Evolutionary conservation across 64 coral and sea anemone genomes (phyloP), one percentile per base, ranked within the genome.

Genomic region (Stichodactyla helianthus): DNA sequence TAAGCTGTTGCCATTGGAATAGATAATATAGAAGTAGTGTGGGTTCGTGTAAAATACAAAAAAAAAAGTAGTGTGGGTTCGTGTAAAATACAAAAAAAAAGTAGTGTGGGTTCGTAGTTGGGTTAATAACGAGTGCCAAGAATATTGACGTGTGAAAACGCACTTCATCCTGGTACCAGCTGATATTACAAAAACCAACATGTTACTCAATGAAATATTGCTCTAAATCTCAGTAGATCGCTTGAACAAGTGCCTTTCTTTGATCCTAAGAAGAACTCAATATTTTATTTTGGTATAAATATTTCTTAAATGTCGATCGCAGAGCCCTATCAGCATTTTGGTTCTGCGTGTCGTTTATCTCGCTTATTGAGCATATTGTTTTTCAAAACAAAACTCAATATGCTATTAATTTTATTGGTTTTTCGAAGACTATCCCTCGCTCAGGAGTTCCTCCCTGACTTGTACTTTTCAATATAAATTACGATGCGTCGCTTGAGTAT

Each of bases 401-500:
- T 74, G 22, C 26, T 74, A 74, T 74, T 74, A 74, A 74, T 74
- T 74, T 74, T 74, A 74, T 74, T 74, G 68, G 68, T 74, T 74
- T 74, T 74, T 65, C 2, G 68, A 74, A 74, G 68, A 31, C 68
- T 74, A 74, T 74, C 68, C 22, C 9, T 28, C 12, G 6, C 68
- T 74, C 12, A 74, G 68, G 68, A 74, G 68, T 74, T 74, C 68
- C 25, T 74, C n/a, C 12, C 23, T 31, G 8, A 23, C 62, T 74
- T 31, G 27, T 9, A 2, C 25, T 31, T 31, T 74, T 74, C 12
- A 31, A 74, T 6, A 28, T 23, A 74, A 74, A 74, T 74, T 31
- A 74, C 55, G 35, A 58, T 74, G 68, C 68, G 25, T 26, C 68
- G 6, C 23, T 10, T 4, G 13, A 13, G 7, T n/a, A 74, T 74